Base-by-base conservation (phyloP, 1,140 invertebrate species). In the Araneus ventricosus region DNA sequence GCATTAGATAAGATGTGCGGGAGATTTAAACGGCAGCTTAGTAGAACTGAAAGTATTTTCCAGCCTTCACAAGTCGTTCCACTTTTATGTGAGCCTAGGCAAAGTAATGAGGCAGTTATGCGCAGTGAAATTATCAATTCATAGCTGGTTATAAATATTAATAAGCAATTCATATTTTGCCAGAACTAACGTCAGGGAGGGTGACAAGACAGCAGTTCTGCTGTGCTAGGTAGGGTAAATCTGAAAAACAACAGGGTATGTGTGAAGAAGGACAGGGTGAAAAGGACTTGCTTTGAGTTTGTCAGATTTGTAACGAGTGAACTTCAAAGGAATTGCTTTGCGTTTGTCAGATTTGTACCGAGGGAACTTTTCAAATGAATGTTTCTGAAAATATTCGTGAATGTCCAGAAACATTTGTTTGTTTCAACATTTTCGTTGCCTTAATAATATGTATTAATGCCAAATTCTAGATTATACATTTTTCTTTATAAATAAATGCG, bases 61-160 rank as follows among this genome's bases (percentile, higher is more conserved):
- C 70, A 30, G 52, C 88, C 67, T 67, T 59, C 45, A n/a, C 39
- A 57, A 90, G 52, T 90, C 52, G 41, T 80, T 79, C 30, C 4
- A 79, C 37, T 90, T 90, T 90, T 90, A 79, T 90, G 88, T 67
- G 67, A 67, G 75, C 34, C 34, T 59, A 80, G 39, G 52, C 79
- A 91, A 84, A 91, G 89, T 91, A 91, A 91, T 91, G 89, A 91
- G 80, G 75, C 79, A 91, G 89, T 91, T 84, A 91, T 63, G 79
- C 75, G 89, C n/a, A 63, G 45, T 61, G 41, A 84, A 84, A 91
- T 91, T 79, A 91, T 91, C 79, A 63, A 91, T 91, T 82, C 89
- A 91, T 91, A 84, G 57, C 80, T 61, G 57, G 79, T 41, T 84
- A 91, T 91, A 91, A 91, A 91, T 91, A 91, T 91, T 91, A 91